Base-by-base conservation (phyloP, 2,888 invertebrate species). In the Pristionchus exspectatus region DNA sequence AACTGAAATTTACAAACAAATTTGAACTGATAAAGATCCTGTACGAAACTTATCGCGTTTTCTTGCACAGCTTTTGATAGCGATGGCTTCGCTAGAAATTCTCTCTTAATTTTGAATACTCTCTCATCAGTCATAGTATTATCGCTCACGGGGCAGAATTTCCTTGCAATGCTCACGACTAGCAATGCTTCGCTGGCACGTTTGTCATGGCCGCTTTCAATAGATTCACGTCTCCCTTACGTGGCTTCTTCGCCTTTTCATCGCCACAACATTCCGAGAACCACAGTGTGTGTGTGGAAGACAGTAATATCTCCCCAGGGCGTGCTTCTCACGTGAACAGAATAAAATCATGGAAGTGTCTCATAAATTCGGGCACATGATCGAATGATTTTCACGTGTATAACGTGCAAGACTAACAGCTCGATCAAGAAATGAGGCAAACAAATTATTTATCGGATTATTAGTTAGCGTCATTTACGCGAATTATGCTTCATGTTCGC, bases 391-490 rank as follows among this genome's bases (percentile, higher is more conserved):
- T 24, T 59, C 59, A 24, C 59, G 59, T 59, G 59, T 0, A 7
- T 59, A 1, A 14, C 14, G 9, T 16, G 3, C 12, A 12, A 14
- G 44, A 50, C 44, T 50, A 69, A 24, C 24, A 24, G 66, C 2
- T 66, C 0, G 27, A n/a, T 12, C 2, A 7, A 12, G 38, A 38
- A 2, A 38, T 2, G 38, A 38, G 5, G 69, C 30, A 30, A 30
- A 69, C 69, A 69, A 69, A 69, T 69, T 69, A 69, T 69, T 69
- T 69, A 69, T 69, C 69, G 16, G 30, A 69, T 30, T 69, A 69
- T 69, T 30, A 69, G 0, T 16, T 30, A 69, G 18, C 18, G 4
- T 30, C 18, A 69, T 69, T 69, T 33, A 16, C 69, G 30, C 4
- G 14, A 14, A 18, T 12, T 30, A 1, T 69, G 27, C 69, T 69